Evolutionary conservation across 2,888 invertebrate genomes (phyloP).

Genomic region (Dasypolia templi): DNA sequence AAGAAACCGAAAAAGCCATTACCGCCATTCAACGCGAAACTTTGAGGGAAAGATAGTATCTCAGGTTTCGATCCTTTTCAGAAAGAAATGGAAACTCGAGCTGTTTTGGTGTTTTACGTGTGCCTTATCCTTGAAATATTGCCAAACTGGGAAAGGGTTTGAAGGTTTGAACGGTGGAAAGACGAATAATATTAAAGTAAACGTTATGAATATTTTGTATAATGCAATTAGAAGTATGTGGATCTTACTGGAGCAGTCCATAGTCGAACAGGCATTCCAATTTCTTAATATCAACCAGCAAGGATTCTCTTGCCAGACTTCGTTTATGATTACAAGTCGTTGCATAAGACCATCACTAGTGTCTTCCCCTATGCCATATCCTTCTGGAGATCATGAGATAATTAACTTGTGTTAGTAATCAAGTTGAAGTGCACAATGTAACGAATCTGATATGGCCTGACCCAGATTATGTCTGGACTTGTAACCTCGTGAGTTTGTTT

Average conservation of each 20-base stretch:
- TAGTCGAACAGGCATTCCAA: background rate
- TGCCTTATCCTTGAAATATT: slow-evolving; percentile 42
- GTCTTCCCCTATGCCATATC: background rate
- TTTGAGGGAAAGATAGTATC: slow-evolving; percentile 53
- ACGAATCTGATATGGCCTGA: background rate
- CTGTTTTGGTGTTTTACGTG: slow-evolving; percentile 39
- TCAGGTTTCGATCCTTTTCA: slow-evolving; percentile 57
- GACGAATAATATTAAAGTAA: background rate
- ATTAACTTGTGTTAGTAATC: background rate
- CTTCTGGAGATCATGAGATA: slow-evolving; percentile 11
- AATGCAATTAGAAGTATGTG: slow-evolving; percentile 2
- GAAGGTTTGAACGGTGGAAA: background rate
- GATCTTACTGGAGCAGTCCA: background rate
- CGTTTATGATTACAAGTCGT: slow-evolving; percentile 31
- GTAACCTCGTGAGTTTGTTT: background rate
- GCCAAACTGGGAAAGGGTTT: slow-evolving; percentile 41
- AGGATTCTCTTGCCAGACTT: slow-evolving; percentile 22
- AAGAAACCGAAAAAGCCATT: slow-evolving; percentile 55
- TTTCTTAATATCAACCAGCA: background rate
- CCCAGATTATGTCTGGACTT: background rate
- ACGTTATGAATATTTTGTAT: slow-evolving; percentile 10
- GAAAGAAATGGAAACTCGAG: slow-evolving; percentile 47
- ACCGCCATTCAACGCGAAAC: slow-evolving; percentile 46
- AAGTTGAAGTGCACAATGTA: background rate
- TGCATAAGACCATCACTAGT: slow-evolving; percentile 11